Conservation (phyloP, 2,797 vertebrate genomes). For the Toxotes lorentzi region DNA sequence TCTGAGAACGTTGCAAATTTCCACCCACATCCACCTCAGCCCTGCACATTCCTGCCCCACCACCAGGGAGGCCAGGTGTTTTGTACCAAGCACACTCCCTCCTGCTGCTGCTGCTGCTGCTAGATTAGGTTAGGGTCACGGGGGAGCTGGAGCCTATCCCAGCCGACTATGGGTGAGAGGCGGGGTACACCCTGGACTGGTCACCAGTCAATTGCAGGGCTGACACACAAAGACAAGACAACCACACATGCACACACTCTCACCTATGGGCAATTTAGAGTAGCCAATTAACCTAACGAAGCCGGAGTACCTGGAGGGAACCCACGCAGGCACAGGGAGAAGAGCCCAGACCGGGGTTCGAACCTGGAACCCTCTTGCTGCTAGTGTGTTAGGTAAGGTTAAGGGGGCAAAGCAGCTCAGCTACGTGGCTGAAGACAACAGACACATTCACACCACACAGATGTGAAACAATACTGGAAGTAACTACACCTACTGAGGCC, state of each 20-base stretch:
- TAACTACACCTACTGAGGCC: neutral
- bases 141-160: no score
- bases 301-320: no score
- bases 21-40: constrained; percentile 67
- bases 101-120: constrained; percentile 11
- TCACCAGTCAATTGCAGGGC: no score
- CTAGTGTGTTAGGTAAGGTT: constrained; percentile 23
- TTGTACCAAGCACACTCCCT: constrained; percentile 26
- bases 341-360: no score
- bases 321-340: no score
- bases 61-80: constrained; percentile 77
- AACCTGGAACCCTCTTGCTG: no score
- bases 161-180: no score
- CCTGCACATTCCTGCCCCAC: constrained; percentile 73
- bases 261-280: no score
- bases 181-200: no score
- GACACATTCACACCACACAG: constrained; percentile 1
- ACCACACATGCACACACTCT: no score
- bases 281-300: no score
- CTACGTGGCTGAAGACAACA: neutral
- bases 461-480: neutral
- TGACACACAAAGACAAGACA: no score
- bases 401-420: neutral
- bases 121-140: neutral
- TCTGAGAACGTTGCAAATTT: constrained; percentile 76